Evolutionary conservation across 2,797 vertebrate genomes (phyloP).

Genomic region (Phataginus tetradactyla): DNA sequence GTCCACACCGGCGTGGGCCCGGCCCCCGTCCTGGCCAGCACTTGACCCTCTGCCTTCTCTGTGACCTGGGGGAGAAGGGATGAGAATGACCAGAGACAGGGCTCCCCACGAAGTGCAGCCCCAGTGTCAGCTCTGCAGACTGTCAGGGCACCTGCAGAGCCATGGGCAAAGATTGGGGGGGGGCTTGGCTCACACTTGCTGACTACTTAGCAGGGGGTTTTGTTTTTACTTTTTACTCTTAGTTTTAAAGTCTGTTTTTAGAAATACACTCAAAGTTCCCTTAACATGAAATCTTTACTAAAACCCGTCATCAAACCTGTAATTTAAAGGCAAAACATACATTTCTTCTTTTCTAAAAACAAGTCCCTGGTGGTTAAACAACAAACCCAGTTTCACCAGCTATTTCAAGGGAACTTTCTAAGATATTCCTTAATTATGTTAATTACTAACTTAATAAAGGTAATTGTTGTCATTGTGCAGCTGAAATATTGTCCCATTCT

Average conservation of each 20-base stretch:
- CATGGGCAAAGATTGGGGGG: neutral
- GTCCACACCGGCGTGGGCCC: conserved; percentile 82
- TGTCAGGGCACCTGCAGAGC: neutral
- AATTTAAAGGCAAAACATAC: conserved; percentile 43
- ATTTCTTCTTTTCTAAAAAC: conserved; percentile 48
- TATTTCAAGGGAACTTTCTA: conserved; percentile 23
- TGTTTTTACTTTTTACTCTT: conserved; percentile 13
- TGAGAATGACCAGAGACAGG: neutral
- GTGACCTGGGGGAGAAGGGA: conserved; percentile 51
- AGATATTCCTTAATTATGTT: conserved; percentile 36
- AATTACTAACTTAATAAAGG: conserved; percentile 15
- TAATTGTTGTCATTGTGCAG: neutral
- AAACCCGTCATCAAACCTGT: neutral
- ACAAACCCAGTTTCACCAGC: neutral
- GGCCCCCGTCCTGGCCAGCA: conserved; percentile 56
- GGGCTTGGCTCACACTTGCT: neutral
- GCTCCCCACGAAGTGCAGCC: neutral
- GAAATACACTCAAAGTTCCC: conserved; percentile 48
- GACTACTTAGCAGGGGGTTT: neutral
- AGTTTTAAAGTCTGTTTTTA: conserved; percentile 59
- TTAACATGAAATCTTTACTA: neutral
- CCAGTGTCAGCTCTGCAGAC: neutral
- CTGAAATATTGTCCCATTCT: conserved; percentile 7
- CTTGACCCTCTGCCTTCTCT: conserved; percentile 18
- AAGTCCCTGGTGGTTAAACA: neutral